Percentiles rank a stretch among this genome's conserved stretches.
phyloP scores from a whole-genome alignment of 2,888 invertebrate genomes.

The Neria commutata region DNA sequence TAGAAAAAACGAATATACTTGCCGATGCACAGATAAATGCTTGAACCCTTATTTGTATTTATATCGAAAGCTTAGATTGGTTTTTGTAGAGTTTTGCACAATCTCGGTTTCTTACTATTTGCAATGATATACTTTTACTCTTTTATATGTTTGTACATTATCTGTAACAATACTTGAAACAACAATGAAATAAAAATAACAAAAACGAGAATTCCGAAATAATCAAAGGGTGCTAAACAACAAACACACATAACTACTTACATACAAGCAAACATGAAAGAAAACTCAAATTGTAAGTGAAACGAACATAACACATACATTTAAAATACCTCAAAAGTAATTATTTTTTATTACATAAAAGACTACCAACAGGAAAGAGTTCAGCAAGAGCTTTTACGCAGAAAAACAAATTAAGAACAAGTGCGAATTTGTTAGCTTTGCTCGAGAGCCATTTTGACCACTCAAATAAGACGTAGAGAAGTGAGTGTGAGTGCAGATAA shows the following conservation, averaged over 20 bases:
- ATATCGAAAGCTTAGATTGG: too few relatives aligned
- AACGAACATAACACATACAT: conserved; percentile 20
- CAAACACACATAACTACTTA: conserved; percentile 45
- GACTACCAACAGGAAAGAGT: conserved; percentile 30
- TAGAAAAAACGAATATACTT: conserved; percentile 16
- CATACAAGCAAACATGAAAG: conserved; percentile 30
- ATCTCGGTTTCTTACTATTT: too few relatives aligned
- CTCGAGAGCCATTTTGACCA: too few relatives aligned
- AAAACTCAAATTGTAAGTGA: conserved; percentile 25
- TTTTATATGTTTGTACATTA: not conserved
- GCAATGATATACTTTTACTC: too few relatives aligned
- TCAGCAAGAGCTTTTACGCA: conserved; percentile 26
- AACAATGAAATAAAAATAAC: conserved; percentile 13
- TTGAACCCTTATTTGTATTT: too few relatives aligned
- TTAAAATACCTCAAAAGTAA: conserved; percentile 54
- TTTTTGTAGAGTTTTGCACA: too few relatives aligned
- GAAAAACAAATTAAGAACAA: conserved; percentile 35
- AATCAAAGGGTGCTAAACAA: conserved; percentile 58
- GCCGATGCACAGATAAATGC: conserved; percentile 2
- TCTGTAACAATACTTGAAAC: conserved; percentile 12
- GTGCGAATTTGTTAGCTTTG: too few relatives aligned
- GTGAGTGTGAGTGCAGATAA: too few relatives aligned
- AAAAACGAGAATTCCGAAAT: conserved; percentile 30
- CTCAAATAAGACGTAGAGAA: conserved; percentile 26
- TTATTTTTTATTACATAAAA: conserved; percentile 51